phyloP scores from a whole-genome alignment of 2,113 vertebrate species.

The Corythornis madagascariensis region DNA sequence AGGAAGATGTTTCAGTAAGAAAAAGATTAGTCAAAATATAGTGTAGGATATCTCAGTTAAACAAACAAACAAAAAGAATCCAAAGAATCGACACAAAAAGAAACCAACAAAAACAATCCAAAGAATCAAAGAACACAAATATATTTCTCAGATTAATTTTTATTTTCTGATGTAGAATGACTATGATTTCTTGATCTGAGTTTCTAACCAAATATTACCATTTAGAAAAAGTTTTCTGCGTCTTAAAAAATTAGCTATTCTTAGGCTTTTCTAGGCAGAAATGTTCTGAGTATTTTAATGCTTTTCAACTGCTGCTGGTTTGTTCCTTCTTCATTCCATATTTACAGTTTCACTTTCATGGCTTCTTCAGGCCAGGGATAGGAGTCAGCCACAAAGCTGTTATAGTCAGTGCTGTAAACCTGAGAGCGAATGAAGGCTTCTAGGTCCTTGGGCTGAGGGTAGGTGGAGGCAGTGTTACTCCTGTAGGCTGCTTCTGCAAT shows the following conservation, averaged over 20 bases:
- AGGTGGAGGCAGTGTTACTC: slow-evolving; percentile 83
- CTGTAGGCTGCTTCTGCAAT: slow-evolving; percentile 88
- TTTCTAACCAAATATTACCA: slow-evolving; percentile 38
- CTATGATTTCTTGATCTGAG: neutral
- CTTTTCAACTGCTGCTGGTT: neutral
- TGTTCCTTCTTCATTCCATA: slow-evolving; percentile 10
- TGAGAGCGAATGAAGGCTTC: slow-evolving; percentile 83
- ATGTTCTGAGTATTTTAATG: neutral
- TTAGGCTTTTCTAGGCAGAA: slow-evolving; percentile 22
- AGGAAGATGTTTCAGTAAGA: neutral
- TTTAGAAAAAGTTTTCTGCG: slow-evolving; percentile 61
- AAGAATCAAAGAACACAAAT: neutral
- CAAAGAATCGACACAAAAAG: neutral
- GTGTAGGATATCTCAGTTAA: neutral
- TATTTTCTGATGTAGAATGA: slow-evolving; percentile 37
- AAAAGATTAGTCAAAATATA: neutral
- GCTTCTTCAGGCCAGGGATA: slow-evolving; percentile 89
- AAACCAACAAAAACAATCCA: neutral
- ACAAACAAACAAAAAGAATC: neutral
- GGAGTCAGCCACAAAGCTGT: slow-evolving; percentile 83
- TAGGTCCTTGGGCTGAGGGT: slow-evolving; percentile 89
- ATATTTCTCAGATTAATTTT: slow-evolving; percentile 17
- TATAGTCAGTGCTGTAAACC: slow-evolving; percentile 87
- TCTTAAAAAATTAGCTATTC: slow-evolving; percentile 66
- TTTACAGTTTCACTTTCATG: slow-evolving; percentile 85